These are phyloP conservation scores for Emydocephalus ijimae DNA, from an alignment of 2,113 vertebrate species.

Conservation along the genomic window DNA sequence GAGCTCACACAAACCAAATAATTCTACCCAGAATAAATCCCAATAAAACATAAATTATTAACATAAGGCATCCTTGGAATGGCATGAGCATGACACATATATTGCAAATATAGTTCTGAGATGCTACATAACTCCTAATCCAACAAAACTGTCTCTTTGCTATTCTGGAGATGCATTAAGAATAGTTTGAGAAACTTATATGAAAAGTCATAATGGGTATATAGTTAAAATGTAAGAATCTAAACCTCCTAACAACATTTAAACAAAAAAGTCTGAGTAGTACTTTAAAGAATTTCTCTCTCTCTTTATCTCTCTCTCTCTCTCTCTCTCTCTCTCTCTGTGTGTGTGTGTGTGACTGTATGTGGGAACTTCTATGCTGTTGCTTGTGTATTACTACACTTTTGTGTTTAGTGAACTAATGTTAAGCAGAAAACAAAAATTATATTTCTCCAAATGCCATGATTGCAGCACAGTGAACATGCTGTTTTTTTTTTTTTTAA, in stretches of 20 bases:
- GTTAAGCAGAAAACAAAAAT: background rate
- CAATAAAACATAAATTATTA: background rate
- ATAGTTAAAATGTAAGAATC: background rate
- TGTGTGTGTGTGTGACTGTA: background rate
- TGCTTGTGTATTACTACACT: background rate
- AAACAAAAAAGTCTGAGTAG: background rate
- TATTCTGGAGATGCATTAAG: background rate
- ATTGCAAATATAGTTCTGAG: background rate
- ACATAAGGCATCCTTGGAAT: background rate
- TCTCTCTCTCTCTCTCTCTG: background rate
- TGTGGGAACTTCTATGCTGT: background rate
- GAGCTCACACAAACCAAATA: background rate
- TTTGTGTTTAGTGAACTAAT: background rate
- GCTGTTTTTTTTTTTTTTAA: background rate
- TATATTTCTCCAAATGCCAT: background rate
- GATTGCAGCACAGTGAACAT: background rate
- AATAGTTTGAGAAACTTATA: background rate
- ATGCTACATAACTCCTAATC: background rate
- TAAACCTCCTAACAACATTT: background rate
- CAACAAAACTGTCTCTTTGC: background rate
- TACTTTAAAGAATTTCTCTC: background rate
- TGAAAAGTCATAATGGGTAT: background rate
- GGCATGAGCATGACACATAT: background rate
- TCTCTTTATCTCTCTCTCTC: rapidly evolving
- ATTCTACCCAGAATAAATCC: background rate